Evolutionary conservation across 1,140 invertebrate genomes (phyloP).

Genomic region (Neodiprion pinetum): DNA sequence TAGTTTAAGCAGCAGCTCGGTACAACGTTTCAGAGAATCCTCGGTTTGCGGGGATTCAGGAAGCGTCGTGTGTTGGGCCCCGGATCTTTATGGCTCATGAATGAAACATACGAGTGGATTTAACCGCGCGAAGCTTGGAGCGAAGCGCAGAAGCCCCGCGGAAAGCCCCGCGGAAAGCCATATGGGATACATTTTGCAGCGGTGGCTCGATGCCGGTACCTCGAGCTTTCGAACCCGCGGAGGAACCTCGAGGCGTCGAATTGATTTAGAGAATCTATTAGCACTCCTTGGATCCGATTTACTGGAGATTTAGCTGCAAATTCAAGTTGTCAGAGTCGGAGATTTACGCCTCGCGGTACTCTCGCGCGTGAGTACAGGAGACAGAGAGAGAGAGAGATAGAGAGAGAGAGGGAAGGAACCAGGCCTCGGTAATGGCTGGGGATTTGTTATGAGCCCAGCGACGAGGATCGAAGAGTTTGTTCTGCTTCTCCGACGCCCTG

Average conservation of each 20-base stretch:
- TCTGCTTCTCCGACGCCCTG: neutral
- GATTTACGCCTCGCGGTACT: no score
- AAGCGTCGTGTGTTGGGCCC: constrained; percentile 1
- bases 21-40: neutral
- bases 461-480: neutral
- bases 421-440: neutral
- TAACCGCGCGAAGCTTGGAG: no score
- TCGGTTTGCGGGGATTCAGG: neutral
- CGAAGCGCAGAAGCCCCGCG: neutral
- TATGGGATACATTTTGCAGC: neutral
- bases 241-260: neutral
- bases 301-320: neutral
- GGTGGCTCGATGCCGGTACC: neutral
- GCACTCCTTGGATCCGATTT: neutral
- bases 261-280: neutral
- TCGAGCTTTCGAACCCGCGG: neutral
- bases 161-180: no score
- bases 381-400: no score
- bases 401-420: no score
- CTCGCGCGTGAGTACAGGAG: no score
- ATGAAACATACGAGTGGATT: neutral
- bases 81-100: constrained; percentile 4
- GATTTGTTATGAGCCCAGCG: neutral
- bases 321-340: neutral
- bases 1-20: neutral